phyloP scores from a whole-genome alignment of 2,113 vertebrate genomes.

The Platysternon megacephalum region DNA sequence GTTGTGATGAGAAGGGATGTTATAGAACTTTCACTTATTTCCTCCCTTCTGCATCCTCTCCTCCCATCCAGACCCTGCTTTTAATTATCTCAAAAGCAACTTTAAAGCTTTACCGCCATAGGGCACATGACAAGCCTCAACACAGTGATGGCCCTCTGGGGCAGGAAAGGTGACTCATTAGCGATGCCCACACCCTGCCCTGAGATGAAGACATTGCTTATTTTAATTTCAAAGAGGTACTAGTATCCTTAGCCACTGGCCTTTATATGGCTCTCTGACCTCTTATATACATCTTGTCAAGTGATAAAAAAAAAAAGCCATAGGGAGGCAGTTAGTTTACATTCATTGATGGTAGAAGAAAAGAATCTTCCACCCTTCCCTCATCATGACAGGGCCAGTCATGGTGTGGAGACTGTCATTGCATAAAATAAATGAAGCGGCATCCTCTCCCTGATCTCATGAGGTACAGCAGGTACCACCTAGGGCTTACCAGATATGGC shows the following conservation, averaged over 20 bases:
- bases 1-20: neutral
- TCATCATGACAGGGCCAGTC: neutral
- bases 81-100: neutral
- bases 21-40: neutral
- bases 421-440: conserved; percentile 7
- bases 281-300: neutral
- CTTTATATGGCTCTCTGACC: neutral
- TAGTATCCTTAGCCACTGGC: neutral
- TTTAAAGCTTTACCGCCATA: neutral
- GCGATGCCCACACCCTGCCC: neutral
- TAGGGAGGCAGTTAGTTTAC: neutral
- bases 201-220: neutral
- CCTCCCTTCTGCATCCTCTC: neutral
- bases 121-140: neutral
- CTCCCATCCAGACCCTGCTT: neutral
- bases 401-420: neutral
- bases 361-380: neutral
- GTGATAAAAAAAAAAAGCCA: neutral
- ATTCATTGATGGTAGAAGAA: neutral
- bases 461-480: neutral
- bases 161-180: neutral
- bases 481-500: neutral
- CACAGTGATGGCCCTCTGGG: neutral
- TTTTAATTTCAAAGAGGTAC: neutral
- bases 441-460: neutral